Percentiles rank a stretch among this genome's conserved stretches.
Conservation (phyloP, 2,113 vertebrate genomes). For the Agapornis roseicollis region DNA sequence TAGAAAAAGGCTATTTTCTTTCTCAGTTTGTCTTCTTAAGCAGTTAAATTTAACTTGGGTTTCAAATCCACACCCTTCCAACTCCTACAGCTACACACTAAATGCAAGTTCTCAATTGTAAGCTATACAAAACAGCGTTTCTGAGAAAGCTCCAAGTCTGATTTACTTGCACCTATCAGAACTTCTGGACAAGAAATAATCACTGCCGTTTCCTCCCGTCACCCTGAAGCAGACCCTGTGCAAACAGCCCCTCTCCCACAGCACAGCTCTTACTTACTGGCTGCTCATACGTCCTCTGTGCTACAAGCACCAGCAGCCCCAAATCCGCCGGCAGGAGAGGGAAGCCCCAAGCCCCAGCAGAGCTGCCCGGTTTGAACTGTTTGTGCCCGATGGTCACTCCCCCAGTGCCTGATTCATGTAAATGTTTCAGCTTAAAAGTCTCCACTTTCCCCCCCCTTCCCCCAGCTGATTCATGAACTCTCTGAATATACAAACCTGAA, state of each 20-base stretch:
- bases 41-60: not conserved
- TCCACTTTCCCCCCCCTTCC: not conserved
- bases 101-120: not conserved
- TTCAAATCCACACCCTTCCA: not conserved
- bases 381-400: not conserved
- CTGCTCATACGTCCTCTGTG: not conserved
- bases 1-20: not conserved
- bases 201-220: rapidly evolving
- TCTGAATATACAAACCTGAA: not conserved
- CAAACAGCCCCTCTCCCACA: not conserved
- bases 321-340: not conserved
- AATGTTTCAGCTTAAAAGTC: constrained; percentile 67
- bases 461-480: not conserved
- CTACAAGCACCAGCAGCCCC: not conserved
- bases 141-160: not conserved
- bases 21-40: not conserved
- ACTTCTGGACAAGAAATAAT: not conserved
- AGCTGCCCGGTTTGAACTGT: not conserved
- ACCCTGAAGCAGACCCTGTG: not conserved
- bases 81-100: not conserved
- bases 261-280: constrained; percentile 27
- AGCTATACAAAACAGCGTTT: not conserved
- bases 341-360: not conserved
- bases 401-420: constrained; percentile 39
- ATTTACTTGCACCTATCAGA: not conserved